Conservation (phyloP, 30 jellyfish, hydroid and myxozoan species). For the Aurelia coerulea region DNA sequence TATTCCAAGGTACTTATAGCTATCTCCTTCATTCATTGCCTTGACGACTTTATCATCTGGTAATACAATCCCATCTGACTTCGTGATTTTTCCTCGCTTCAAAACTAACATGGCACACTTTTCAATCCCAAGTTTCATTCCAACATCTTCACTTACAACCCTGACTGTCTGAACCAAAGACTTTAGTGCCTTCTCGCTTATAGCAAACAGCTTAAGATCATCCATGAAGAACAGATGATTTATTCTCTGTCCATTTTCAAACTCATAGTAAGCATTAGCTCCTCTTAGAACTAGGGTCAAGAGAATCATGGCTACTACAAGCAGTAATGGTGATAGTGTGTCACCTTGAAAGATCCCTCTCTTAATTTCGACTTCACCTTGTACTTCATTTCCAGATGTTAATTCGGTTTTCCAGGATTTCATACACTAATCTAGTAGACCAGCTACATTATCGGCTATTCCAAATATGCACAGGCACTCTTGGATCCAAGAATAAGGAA, state of each 20-base stretch:
- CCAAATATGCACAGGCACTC: conserved; percentile 7
- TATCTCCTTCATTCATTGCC: too few relatives aligned
- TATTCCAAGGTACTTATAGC: too few relatives aligned
- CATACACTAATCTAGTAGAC: conserved; percentile 1
- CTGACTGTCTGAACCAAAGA: too few relatives aligned
- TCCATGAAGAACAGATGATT: conserved; percentile 59
- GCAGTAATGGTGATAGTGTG: conserved; percentile 39
- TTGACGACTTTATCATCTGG: too few relatives aligned
- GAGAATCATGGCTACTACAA: background rate
- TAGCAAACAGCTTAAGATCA: conserved; percentile 33
- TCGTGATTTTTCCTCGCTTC: too few relatives aligned
- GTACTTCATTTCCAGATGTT: background rate
- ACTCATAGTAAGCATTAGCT: background rate
- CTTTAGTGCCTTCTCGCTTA: too few relatives aligned
- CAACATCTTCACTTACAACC: too few relatives aligned
- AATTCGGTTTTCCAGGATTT: conserved; percentile 11
- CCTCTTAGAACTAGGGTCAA: conserved; percentile 3
- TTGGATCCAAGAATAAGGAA: conserved; percentile 24
- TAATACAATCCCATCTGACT: too few relatives aligned
- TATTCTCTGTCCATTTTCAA: conserved; percentile 13
- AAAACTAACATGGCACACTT: too few relatives aligned
- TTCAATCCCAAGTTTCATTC: too few relatives aligned
- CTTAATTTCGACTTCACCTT: background rate
- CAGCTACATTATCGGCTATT: conserved; percentile 9
- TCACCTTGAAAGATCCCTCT: conserved; percentile 67